Evolutionary conservation across 2,888 invertebrate genomes (phyloP), one percentile per base, ranked within the genome.

Genomic region (Mythimna lalbum): DNA sequence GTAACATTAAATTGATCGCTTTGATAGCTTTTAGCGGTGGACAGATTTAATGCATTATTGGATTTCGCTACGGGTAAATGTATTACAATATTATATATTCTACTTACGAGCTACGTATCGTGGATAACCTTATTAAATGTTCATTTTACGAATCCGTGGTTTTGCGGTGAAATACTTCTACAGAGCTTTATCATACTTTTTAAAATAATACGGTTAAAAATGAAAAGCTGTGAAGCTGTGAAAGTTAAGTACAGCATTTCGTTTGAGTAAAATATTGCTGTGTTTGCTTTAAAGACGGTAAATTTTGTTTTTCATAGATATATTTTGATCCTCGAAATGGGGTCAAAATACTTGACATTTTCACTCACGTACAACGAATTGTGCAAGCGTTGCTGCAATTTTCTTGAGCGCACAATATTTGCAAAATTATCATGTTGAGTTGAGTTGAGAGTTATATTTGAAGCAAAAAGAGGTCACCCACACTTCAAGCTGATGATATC

Each of bases 401-500:
- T 73, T 73, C 74, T 76, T 71, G 49, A 50, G 63, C 75, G 60
- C 69, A 66, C 59, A 71, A 69, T n/a, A 72, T 75, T 69, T 59
- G 52, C 67, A 56, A 82, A 82, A 84, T 78, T 76, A 77, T 84
- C 73, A 68, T 66, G 61, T 57, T 55, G 63, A 75, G 74, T n/a
- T n/a, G n/a, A n/a, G n/a, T n/a, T n/a, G n/a, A n/a, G n/a, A n/a
- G n/a, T 70, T 82, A 80, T 84, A 82, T 82, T 82, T 79, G 56
- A 66, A 62, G 60, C 59, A 59, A 70, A 81, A 86, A 14, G 69
- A 78, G 87, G 87, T 83, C 85, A 83, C 61, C 61, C 49, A 72
- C 75, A 62, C 78, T 73, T 74, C 65, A 66, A 14, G 10, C 23
- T 80, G 68, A 68, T 72, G 65, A 74, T 73, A 75, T 78, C 69